A percentile compares a stretch with the other conserved stretches of the same genome.
Evolutionary conservation across 2,888 invertebrate genomes (phyloP).

Genomic region (Apodemia duryi): DNA sequence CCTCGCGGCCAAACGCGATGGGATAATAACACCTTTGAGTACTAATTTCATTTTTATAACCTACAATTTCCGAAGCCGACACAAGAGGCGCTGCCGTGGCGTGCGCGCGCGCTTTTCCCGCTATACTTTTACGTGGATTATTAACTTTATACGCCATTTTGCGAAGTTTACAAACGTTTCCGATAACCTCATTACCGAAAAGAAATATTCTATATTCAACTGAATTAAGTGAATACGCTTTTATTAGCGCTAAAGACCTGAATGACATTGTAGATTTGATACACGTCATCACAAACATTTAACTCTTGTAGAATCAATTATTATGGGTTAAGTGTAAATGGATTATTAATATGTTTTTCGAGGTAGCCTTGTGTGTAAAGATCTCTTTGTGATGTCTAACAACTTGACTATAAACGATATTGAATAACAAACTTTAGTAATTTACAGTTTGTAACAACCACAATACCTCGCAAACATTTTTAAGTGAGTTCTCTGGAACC

Average conservation of each 20-base stretch:
- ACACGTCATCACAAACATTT: conserved; percentile 56
- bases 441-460: conserved; percentile 60
- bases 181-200: conserved; percentile 70
- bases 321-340: conserved; percentile 41
- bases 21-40: conserved; percentile 79
- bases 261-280: conserved; percentile 65
- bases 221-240: conserved; percentile 75
- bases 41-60: conserved; percentile 80
- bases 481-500: conserved; percentile 40
- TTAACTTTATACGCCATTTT: conserved; percentile 79
- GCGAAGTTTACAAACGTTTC: conserved; percentile 74
- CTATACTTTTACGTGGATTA: conserved; percentile 73
- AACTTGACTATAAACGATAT: conserved; percentile 20
- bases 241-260: conserved; percentile 58
- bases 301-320: conserved; percentile 41
- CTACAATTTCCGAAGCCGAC: conserved; percentile 79
- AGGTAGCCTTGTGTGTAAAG: conserved; percentile 30
- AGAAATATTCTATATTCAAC: conserved; percentile 46
- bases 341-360: conserved; percentile 34
- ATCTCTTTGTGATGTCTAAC: not conserved
- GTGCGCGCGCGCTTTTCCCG: conserved; percentile 65
- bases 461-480: conserved; percentile 46
- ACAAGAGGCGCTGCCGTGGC: conserved; percentile 78
- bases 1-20: conserved; percentile 78
- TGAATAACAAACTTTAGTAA: conserved; percentile 51